These are phyloP conservation scores for Sinotaia quadrata DNA, from an alignment of 2,888 invertebrate species.

Conservation along the genomic window DNA sequence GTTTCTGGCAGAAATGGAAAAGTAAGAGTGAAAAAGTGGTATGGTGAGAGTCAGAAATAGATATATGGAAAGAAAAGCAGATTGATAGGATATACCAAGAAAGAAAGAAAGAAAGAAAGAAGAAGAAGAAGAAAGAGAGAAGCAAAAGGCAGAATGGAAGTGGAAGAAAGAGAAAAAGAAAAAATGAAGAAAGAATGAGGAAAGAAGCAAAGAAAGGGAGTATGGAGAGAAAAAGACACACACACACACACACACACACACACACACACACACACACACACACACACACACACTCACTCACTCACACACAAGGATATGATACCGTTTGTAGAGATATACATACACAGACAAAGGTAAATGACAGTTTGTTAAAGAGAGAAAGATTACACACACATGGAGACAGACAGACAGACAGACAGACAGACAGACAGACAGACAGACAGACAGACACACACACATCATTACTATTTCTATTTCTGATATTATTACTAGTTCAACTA, in stretches of 20 bases:
- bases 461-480: not conserved
- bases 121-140: not conserved
- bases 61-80: no score
- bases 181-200: not conserved
- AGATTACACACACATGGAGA: not conserved
- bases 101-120: not conserved
- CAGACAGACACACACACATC: not conserved
- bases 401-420: not conserved
- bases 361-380: no score
- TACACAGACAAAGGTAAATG: not conserved
- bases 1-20: no score
- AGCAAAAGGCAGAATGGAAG: not conserved
- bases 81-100: no score
- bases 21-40: no score
- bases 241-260: not conserved
- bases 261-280: conserved; percentile 1
- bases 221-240: not conserved
- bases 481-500: not conserved
- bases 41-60: no score
- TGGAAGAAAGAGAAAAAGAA: not conserved
- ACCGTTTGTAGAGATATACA: not conserved
- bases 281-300: not conserved
- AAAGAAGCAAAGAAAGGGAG: not conserved
- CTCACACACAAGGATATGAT: not conserved
- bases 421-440: not conserved